Conservation (phyloP, 2,113 vertebrate species). For the Fulmarus glacialis region DNA sequence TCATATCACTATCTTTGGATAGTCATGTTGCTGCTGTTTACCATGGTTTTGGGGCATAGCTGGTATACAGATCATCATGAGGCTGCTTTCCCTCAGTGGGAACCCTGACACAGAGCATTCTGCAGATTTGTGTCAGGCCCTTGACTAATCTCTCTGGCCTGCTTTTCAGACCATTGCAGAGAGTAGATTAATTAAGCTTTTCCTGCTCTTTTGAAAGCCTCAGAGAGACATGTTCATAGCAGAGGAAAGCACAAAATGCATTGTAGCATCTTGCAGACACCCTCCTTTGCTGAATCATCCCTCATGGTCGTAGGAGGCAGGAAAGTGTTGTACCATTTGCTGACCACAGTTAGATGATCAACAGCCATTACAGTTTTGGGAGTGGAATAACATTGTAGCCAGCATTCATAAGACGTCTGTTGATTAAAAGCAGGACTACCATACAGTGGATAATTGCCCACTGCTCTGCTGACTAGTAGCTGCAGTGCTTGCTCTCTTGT, state of each 20-base stretch:
- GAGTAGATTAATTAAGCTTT: neutral
- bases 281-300: neutral
- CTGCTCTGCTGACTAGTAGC: neutral
- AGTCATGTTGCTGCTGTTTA: neutral
- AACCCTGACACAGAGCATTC: neutral
- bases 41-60: neutral
- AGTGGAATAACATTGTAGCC: neutral
- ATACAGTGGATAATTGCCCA: neutral
- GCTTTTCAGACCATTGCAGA: neutral
- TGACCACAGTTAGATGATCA: neutral
- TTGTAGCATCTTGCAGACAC: neutral
- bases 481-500: neutral
- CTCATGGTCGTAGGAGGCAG: neutral
- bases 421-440: neutral
- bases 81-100: neutral
- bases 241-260: neutral
- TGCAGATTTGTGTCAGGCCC: neutral
- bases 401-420: neutral
- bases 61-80: neutral
- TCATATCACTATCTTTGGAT: neutral
- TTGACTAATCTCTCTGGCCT: neutral
- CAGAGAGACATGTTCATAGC: neutral
- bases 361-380: neutral
- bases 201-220: neutral
- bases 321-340: neutral